Evolutionary conservation across 2,888 invertebrate species (phyloP).

Genomic region (Chloroclystis v-ata): DNA sequence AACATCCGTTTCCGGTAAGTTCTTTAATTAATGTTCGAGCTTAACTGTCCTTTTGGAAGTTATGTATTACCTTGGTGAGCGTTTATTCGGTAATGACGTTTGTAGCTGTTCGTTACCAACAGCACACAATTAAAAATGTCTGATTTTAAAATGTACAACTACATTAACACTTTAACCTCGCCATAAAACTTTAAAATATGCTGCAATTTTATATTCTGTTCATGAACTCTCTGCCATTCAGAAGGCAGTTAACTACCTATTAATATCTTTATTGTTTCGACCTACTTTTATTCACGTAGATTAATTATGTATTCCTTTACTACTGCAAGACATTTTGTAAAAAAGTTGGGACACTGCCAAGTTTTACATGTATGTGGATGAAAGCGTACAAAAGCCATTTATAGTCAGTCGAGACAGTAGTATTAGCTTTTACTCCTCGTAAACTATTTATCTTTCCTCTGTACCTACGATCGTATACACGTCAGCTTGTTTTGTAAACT

Average conservation of each 20-base stretch:
- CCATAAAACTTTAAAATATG: slow-evolving; percentile 20
- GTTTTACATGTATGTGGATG: slow-evolving; percentile 29
- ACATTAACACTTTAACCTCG: slow-evolving; percentile 19
- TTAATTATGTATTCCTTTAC: slow-evolving; percentile 54
- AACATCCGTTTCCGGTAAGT: neutral
- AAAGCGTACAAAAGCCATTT: slow-evolving; percentile 27
- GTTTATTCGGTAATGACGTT: neutral
- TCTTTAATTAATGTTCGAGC: neutral
- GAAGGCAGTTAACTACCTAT: slow-evolving; percentile 34
- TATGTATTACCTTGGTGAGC: neutral
- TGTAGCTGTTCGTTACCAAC: neutral
- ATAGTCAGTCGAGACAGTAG: slow-evolving; percentile 25
- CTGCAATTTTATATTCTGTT: slow-evolving; percentile 30
- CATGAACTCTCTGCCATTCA: slow-evolving; percentile 30
- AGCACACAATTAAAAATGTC: neutral
- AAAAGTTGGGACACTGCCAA: slow-evolving; percentile 51
- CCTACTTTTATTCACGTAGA: slow-evolving; percentile 46
- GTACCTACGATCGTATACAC: slow-evolving; percentile 10
- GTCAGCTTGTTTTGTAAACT: slow-evolving; percentile 20
- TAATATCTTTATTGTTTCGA: slow-evolving; percentile 48
- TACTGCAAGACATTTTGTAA: slow-evolving; percentile 49
- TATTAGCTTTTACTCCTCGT: slow-evolving; percentile 23
- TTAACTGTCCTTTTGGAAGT: neutral
- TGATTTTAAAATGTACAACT: neutral
- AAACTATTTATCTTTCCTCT: slow-evolving; percentile 14